Evolutionary conservation across 2,797 vertebrate species (phyloP), one percentile per base, ranked within the genome.

Genomic region (Ceryle rudis): DNA sequence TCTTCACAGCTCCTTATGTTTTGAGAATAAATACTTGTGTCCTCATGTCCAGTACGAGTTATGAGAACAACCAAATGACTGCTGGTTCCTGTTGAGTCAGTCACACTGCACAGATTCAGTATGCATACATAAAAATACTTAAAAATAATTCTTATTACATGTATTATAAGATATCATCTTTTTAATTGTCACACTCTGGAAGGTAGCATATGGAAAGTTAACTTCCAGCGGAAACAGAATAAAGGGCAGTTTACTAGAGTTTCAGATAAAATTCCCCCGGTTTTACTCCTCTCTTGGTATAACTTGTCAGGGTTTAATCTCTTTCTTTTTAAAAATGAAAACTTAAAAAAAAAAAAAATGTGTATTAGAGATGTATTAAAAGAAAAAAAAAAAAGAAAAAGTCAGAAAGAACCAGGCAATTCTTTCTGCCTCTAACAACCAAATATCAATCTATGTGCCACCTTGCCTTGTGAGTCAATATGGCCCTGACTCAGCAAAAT

Each of bases 401-500:
- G 4, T 11, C 35, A 72, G 41, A 64, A 58, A 62, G 31, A 65
- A 29, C 6, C 2, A 23, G 23, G 5, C 8, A 86, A 62, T 65
- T 67, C 64, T 78, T 86, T 88, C 62, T 95, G 8, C 66, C 17
- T 79, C 54, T 37, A 71, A 69, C n/a, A 44, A 18, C 10, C 44
- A 69, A 66, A 57, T 73, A 90, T 44, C 67, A 93, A 28, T 55
- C 51, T 66, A 4, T 28, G 23, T 60, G 18, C 47, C 28, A 57
- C 49, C 54, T 74, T 67, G 37, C 9, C 70, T 87, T 74, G 47
- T 39, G 21, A 73, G 21, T 55, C 64, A 74, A 14, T 73, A 66
- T 33, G 29, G 52, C 14, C 77, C 77, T 90, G 86, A 93, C 33
- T 95, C 86, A 95, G 67, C 51, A 46, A 93, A 77, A 58, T 58